phyloP scores from a whole-genome alignment of 2,113 vertebrate genomes.

The Pleuronectes platessa region DNA sequence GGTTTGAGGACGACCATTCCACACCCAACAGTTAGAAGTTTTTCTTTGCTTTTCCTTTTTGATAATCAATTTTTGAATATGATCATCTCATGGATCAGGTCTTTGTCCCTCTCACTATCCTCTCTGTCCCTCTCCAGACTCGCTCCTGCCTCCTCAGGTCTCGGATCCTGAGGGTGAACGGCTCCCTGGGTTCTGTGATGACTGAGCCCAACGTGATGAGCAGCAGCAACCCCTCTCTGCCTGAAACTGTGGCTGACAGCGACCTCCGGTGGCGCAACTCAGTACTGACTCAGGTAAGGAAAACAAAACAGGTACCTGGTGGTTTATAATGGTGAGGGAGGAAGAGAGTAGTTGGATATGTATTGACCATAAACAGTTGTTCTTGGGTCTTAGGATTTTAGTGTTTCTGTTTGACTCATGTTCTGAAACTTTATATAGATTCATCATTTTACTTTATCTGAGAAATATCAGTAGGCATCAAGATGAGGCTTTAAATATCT shows the following conservation, averaged over 20 bases:
- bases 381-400: background rate
- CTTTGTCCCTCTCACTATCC: background rate
- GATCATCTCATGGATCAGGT: too few relatives aligned
- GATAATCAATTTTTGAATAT: too few relatives aligned
- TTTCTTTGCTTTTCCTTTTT: too few relatives aligned
- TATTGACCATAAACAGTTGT: background rate
- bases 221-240: constrained; percentile 45
- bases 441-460: too few relatives aligned
- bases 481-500: too few relatives aligned
- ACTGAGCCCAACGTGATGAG: constrained; percentile 64
- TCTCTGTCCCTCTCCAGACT: constrained; percentile 38
- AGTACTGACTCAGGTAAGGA: constrained; percentile 72
- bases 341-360: background rate
- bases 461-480: too few relatives aligned
- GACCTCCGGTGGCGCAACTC: constrained; percentile 79
- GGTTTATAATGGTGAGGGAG: background rate
- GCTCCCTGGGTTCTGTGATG: constrained; percentile 78
- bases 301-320: background rate
- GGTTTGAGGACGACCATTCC: too few relatives aligned
- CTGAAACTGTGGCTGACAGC: constrained; percentile 57
- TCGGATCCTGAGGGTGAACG: constrained; percentile 76
- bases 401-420: too few relatives aligned
- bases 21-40: too few relatives aligned
- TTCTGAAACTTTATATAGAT: too few relatives aligned
- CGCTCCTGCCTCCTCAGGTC: constrained; percentile 69